Evolutionary conservation across 2,888 invertebrate species (phyloP).

Genomic region (Colostygia pectinataria): DNA sequence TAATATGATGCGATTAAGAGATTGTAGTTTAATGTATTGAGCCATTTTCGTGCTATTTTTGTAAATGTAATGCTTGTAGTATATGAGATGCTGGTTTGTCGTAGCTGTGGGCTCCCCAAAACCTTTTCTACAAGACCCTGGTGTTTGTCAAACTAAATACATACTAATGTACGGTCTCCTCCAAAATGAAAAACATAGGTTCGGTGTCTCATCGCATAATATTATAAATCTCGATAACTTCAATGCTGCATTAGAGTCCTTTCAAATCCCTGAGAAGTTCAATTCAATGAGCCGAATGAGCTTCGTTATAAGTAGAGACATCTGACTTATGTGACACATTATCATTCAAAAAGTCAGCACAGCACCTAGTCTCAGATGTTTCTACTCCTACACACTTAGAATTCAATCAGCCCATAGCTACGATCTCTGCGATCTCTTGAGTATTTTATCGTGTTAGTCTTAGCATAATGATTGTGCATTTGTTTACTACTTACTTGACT

Average conservation of each 20-base stretch:
- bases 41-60: slow-evolving; percentile 78
- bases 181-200: not conserved
- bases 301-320: not conserved
- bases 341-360: slow-evolving; percentile 9
- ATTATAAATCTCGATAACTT: not conserved
- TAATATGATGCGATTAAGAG: slow-evolving; percentile 66
- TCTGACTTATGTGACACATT: slow-evolving; percentile 8
- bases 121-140: not conserved
- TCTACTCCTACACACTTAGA: not conserved
- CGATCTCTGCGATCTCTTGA: slow-evolving; percentile 27
- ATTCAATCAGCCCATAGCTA: slow-evolving; percentile 15
- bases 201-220: not conserved
- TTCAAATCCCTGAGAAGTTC: slow-evolving; percentile 10
- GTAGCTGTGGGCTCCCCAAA: slow-evolving; percentile 4
- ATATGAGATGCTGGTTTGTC: slow-evolving; percentile 23
- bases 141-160: not conserved
- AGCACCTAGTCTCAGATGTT: not conserved
- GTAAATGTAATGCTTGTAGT: slow-evolving; percentile 73
- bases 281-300: slow-evolving; percentile 6
- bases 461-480: slow-evolving; percentile 53
- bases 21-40: slow-evolving; percentile 71
- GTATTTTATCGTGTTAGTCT: slow-evolving; percentile 69
- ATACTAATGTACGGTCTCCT: not conserved
- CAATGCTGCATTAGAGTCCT: slow-evolving; percentile 8
- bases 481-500: slow-evolving; percentile 53